Base-by-base conservation (phyloP, 2,888 invertebrate species). In the Crematogaster levior region DNA sequence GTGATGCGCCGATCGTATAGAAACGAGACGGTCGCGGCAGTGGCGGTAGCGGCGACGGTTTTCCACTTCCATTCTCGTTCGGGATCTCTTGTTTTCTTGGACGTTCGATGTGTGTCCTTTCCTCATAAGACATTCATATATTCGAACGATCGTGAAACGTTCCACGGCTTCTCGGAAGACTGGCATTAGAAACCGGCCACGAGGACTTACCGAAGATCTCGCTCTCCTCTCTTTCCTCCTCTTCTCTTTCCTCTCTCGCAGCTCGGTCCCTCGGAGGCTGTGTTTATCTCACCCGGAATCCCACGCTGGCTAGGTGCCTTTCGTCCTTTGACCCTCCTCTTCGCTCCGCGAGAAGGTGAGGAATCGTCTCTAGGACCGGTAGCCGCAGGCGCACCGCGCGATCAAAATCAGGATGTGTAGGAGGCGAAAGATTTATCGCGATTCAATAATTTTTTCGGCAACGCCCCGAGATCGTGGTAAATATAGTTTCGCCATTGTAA, bases 271-370 rank as follows among this genome's bases (percentile, higher is more conserved):
- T 75, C 80, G 79, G 84, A 86, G 88, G 81, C 87, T 84, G 83
- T 90, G 88, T 87, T 90, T 90, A 90, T 90, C 90, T 91, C 89
- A 84, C 84, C 91, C 86, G 86, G 88, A 90, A 92, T 92, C 92
- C 92, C 92, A 92, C 92, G 92, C 89, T 91, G 91, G 92, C 89
- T 91, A 90, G 70, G 90, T 91, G 89, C 91, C 91, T 92, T 90
- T 88, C 91, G 92, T 92, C 91, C 92, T 92, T 92, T 92, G 90
- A 92, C 92, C 92, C 89, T 87, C 87, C 86, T 87, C 87, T 82
- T 83, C 81, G 65, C 58, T 63, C 68, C 43, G 66, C 83, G 82
- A 77, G 68, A 75, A 81, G 70, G 66, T 56, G 82, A 84, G 65
- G 87, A 83, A 86, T 77, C 85, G 75, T 85, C 84, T 84, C 68